Conservation (phyloP, 2,113 vertebrate species). For the Hypomesus transpacificus region DNA sequence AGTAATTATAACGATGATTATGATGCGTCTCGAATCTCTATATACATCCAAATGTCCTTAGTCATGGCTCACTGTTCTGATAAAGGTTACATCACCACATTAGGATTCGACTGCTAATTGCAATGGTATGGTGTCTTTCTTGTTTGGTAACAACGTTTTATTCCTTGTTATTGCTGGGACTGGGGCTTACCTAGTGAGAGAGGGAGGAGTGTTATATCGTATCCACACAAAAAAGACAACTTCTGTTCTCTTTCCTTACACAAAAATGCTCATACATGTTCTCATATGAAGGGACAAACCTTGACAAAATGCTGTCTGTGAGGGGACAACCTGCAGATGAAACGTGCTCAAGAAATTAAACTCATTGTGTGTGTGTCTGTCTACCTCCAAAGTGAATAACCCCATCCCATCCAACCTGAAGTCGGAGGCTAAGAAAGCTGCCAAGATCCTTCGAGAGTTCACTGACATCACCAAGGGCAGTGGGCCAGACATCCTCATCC, state of each 20-base stretch:
- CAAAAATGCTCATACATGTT: no score
- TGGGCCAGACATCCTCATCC: conserved; percentile 95
- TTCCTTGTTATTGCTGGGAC: neutral
- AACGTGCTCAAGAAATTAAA: neutral
- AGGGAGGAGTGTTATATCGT: no score
- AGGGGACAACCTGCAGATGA: no score
- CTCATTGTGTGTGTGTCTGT: conserved; percentile 23
- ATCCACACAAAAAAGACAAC: no score
- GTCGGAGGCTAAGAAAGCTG: conserved; percentile 94
- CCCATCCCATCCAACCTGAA: conserved; percentile 91
- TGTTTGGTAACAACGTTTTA: neutral
- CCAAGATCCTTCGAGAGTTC: conserved; percentile 94
- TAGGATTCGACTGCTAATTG: neutral
- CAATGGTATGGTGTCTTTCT: neutral
- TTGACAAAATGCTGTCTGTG: no score
- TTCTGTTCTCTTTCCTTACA: no score
- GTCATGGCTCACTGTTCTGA: neutral
- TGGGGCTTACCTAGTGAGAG: neutral
- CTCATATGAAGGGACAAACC: no score
- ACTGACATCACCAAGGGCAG: conserved; percentile 89
- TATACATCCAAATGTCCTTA: no score
- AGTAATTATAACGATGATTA: no score
- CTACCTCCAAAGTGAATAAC: conserved; percentile 85
- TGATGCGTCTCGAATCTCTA: no score
- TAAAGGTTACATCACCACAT: neutral